Evolutionary conservation across 1,140 invertebrate species (phyloP).

Genomic region (Aphis craccivora): DNA sequence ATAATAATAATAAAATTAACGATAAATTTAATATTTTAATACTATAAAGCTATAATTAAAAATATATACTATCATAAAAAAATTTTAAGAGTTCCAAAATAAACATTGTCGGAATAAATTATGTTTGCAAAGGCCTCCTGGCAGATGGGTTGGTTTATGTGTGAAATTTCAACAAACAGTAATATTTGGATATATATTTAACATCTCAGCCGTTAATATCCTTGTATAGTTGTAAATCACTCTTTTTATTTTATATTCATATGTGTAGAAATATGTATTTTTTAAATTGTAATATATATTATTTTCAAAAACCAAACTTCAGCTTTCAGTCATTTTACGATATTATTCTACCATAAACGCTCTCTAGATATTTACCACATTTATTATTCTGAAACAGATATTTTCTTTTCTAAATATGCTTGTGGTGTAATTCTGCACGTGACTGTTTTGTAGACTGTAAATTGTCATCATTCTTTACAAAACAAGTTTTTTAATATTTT

Average conservation of each 20-base stretch:
- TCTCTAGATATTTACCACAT: background rate
- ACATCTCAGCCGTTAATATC: background rate
- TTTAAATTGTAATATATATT: slow-evolving; percentile 10
- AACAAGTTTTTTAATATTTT: background rate
- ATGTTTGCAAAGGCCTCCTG: background rate
- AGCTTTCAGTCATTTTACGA: background rate
- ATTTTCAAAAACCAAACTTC: background rate
- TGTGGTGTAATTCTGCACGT: background rate
- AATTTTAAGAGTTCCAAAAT: background rate
- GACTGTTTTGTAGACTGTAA: background rate
- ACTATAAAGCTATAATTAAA: background rate
- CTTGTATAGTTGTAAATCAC: background rate
- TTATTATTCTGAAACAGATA: background rate
- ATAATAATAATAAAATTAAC: background rate
- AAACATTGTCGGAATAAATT: background rate
- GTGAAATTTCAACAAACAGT: background rate
- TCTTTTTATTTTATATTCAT: background rate
- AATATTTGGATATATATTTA: background rate
- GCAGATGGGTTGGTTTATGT: background rate
- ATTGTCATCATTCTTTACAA: background rate
- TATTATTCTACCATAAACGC: background rate
- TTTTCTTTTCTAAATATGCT: background rate
- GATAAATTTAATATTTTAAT: background rate
- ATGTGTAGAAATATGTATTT: background rate
- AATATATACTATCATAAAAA: background rate